These are phyloP conservation scores for Sinocyclocheilus anophthalmus DNA, from an alignment of 2,113 vertebrate species.

Conservation along the genomic window DNA sequence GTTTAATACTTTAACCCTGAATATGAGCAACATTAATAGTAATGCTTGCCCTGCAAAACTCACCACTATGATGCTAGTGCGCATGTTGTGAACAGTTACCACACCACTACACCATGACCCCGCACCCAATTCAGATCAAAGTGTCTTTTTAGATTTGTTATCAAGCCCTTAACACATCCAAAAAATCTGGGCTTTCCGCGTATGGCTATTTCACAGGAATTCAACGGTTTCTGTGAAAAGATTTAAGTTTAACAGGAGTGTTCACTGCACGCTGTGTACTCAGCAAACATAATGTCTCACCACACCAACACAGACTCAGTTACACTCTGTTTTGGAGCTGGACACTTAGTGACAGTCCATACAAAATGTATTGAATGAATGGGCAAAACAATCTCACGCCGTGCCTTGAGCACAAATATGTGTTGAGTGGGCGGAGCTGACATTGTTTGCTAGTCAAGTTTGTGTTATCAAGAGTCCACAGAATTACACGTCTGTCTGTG, in stretches of 20 bases:
- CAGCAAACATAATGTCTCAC: constrained; percentile 58
- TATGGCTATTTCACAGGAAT: constrained; percentile 56
- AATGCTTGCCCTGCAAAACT: background rate
- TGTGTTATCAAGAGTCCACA: constrained; percentile 19
- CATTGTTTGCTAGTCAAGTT: background rate
- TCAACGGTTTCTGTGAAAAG: constrained; percentile 58
- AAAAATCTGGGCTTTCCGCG: constrained; percentile 52
- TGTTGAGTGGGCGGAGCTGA: background rate
- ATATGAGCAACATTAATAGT: background rate
- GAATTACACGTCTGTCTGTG: constrained; percentile 4
- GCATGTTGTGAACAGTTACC: background rate
- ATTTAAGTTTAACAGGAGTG: constrained; percentile 67
- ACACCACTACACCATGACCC: background rate
- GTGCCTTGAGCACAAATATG: background rate
- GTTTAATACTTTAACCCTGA: no score
- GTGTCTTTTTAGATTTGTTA: constrained; percentile 3
- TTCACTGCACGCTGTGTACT: constrained; percentile 57
- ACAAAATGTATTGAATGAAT: constrained; percentile 31
- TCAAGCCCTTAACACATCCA: constrained; percentile 18
- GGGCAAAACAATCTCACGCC: constrained; percentile 20
- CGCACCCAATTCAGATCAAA: constrained; percentile 8
- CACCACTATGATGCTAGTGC: background rate
- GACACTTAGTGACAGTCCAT: constrained; percentile 17
- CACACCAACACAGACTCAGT: constrained; percentile 28
- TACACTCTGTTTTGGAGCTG: constrained; percentile 39